Percentiles rank a stretch among this genome's conserved stretches.
These are phyloP conservation scores for Crossaster papposus DNA, from an alignment of 53 echinoderm and acorn worm species.

Conservation along the genomic window DNA sequence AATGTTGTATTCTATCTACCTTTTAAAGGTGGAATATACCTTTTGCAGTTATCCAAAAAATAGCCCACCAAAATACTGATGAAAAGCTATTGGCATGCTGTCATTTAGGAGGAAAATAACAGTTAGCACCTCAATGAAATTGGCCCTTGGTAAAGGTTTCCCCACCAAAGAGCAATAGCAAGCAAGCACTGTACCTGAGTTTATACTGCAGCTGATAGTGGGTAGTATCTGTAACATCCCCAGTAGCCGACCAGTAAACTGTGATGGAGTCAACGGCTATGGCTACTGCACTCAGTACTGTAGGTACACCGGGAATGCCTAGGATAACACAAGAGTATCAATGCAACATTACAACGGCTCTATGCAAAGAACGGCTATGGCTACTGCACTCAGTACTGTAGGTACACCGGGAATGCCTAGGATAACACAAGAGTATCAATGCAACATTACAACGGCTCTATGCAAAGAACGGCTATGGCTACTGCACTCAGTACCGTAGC, in stretches of 20 bases:
- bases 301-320: constrained; percentile 80
- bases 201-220: constrained; percentile 88
- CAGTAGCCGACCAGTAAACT: constrained; percentile 79
- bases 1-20: too few species aligned
- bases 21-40: too few species aligned
- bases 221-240: constrained; percentile 71
- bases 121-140: too few species aligned
- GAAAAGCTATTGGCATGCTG: too few species aligned
- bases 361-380: constrained; percentile 32
- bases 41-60: too few species aligned
- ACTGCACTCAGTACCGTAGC: constrained; percentile 73
- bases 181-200: constrained; percentile 65
- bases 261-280: constrained; percentile 64
- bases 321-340: constrained; percentile 8
- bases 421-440: not conserved
- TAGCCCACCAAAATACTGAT: too few species aligned
- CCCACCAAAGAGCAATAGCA: not conserved
- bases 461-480: constrained; percentile 33
- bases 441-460: not conserved
- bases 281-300: constrained; percentile 70
- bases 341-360: not conserved
- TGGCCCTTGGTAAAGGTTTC: too few species aligned
- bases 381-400: constrained; percentile 65
- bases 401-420: constrained; percentile 81
- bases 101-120: too few species aligned